phyloP scores from a whole-genome alignment of 2,888 invertebrate genomes.

The Lasioglossum marginatum region DNA sequence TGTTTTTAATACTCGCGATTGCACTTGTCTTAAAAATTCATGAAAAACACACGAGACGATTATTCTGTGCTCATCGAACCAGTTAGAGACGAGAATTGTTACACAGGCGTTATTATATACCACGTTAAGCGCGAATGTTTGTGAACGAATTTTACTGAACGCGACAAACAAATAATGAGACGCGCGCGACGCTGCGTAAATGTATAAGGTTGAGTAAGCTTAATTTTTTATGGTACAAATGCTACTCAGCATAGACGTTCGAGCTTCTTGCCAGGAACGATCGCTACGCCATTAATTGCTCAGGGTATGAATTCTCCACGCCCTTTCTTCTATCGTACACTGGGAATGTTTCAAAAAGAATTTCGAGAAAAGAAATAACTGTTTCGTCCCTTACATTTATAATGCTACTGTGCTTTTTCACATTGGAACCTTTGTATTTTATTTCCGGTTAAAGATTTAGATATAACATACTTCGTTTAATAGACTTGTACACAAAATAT shows the following conservation, averaged over 20 bases:
- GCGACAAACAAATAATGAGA: conserved; percentile 45
- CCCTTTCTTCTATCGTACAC: conserved; percentile 58
- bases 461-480: conserved; percentile 35
- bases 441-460: conserved; percentile 41
- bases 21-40: conserved; percentile 28
- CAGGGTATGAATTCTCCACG: conserved; percentile 59
- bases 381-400: conserved; percentile 42
- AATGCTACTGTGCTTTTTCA: conserved; percentile 29
- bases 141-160: conserved; percentile 46
- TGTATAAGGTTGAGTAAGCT: conserved; percentile 68
- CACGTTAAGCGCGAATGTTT: conserved; percentile 24
- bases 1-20: conserved; percentile 47
- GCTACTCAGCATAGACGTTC: conserved; percentile 67
- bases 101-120: conserved; percentile 22
- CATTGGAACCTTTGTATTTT: conserved; percentile 35
- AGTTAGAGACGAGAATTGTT: conserved; percentile 19
- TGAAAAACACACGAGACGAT: conserved; percentile 33
- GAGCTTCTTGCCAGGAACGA: conserved; percentile 66
- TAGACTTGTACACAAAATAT: conserved; percentile 24
- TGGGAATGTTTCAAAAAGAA: conserved; percentile 34
- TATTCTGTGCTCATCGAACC: conserved; percentile 34
- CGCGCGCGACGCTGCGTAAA: conserved; percentile 51
- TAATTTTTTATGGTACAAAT: conserved; percentile 73
- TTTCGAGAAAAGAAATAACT: conserved; percentile 21
- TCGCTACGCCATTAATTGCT: conserved; percentile 68